These are phyloP conservation scores for Monochamus alternatus DNA, from an alignment of 2,888 invertebrate species.

Conservation along the genomic window DNA sequence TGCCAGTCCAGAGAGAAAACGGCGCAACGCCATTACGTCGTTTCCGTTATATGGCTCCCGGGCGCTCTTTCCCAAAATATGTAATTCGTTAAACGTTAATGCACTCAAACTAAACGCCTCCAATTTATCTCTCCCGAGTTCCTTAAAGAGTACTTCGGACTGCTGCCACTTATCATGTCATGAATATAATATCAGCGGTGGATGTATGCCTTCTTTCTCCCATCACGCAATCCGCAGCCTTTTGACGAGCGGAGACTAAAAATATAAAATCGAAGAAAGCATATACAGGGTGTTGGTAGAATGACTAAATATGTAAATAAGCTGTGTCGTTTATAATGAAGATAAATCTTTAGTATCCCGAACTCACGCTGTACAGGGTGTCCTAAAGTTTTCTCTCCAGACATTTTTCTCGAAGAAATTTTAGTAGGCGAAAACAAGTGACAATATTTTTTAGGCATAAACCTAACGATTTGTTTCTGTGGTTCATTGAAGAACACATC, in stretches of 20 bases:
- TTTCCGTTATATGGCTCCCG: neutral
- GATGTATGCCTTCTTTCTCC: neutral
- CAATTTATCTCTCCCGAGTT: slow-evolving; percentile 4
- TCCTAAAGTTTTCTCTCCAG: no score
- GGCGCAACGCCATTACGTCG: neutral
- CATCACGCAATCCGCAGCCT: slow-evolving; percentile 11
- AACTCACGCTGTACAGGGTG: no score
- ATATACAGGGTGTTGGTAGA: no score
- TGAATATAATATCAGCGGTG: slow-evolving; percentile 16
- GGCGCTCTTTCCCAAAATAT: neutral
- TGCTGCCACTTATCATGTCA: slow-evolving; percentile 21
- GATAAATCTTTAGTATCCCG: no score
- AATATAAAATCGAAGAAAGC: slow-evolving; percentile 6
- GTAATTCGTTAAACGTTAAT: slow-evolving; percentile 2
- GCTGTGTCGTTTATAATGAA: no score
- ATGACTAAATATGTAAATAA: no score
- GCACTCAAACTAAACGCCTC: slow-evolving; percentile 4
- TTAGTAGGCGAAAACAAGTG: no score
- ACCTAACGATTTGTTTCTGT: no score
- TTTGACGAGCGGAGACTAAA: neutral
- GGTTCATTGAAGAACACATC: no score
- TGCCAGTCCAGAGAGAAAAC: neutral
- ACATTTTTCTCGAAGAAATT: no score
- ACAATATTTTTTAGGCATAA: no score
- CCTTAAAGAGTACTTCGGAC: neutral